Evolutionary conservation across 1,140 invertebrate species (phyloP), one percentile per base, ranked within the genome.

Genomic region (Mya arenaria): DNA sequence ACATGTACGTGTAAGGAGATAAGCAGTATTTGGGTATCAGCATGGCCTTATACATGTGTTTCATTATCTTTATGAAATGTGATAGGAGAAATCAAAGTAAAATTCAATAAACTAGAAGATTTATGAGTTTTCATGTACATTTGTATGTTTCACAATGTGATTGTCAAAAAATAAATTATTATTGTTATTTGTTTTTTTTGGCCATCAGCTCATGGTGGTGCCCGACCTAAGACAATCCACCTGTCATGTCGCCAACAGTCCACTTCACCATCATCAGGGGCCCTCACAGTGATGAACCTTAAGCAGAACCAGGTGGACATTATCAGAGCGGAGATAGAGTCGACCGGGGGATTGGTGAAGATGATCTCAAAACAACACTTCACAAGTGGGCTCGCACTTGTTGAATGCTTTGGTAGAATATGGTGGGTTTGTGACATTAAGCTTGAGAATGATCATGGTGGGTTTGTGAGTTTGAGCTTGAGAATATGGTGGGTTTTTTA

Each of bases 301-400:
- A 82, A 82, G 58, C 79, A 74, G 60, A 82, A 66, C 32, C 69
- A 82, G 32, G 79, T 71, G 37, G 79, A 74, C 58, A 73, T 66
- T 19, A 23, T 82, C 23, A 32, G 34, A n/a, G 34, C 69, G 6
- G 79, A 82, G 69, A 82, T 82, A n/a, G 68, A 71, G 25, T 52
- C 68, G 6, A 63, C 58, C 3, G 44, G 60, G 4, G 79, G 79
- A 37, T 15, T 73, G 25, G 44, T 39, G 6, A 48, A 56, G 15
- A 8, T 13, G 6, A 65, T 82, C 30, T 55, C 68, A 5, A 82
- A 82, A 66, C 28, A 41, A 4, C 69, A 82, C 32, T 82, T 82
- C n/a, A 68, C 39, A n/a, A 62, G 28, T 65, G 79, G 79, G 8
- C 23, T 82, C 10, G 79, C 79, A 13, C 55, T 82, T 63, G 79